A percentile compares a stretch with the other conserved stretches of the same genome.
Conservation (phyloP, 2,113 vertebrate genomes). For the Syngnathus typhle region DNA sequence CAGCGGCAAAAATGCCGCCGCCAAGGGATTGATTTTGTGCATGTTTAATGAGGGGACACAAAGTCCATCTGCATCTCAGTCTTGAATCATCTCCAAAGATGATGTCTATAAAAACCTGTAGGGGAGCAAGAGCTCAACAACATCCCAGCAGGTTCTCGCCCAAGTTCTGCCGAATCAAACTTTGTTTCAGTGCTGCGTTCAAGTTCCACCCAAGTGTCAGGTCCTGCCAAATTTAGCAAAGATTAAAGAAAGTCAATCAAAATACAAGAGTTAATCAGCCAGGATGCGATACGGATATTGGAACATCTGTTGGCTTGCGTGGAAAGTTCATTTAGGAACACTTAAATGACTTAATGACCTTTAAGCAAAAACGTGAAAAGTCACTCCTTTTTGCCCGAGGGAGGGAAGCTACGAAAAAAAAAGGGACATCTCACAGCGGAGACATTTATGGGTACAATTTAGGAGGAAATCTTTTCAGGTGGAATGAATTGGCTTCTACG, state of each 20-base stretch:
- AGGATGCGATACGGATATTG: slow-evolving; percentile 5
- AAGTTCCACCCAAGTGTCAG: background rate
- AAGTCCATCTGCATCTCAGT: slow-evolving; percentile 64
- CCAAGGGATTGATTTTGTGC: slow-evolving; percentile 53
- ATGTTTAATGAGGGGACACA: slow-evolving; percentile 62
- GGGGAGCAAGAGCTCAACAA: background rate
- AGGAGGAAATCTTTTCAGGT: background rate
- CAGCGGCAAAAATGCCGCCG: slow-evolving; percentile 56
- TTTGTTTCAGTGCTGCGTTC: background rate
- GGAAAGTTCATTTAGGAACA: slow-evolving; percentile 46
- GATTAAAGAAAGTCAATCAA: slow-evolving; percentile 2
- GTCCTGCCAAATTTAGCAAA: slow-evolving; percentile 39
- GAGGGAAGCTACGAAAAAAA: slow-evolving; percentile 28
- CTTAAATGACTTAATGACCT: slow-evolving; percentile 45
- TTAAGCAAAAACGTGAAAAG: slow-evolving; percentile 23
- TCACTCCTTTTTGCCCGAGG: slow-evolving; percentile 5
- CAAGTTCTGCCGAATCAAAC: background rate
- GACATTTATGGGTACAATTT: background rate
- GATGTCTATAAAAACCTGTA: slow-evolving; percentile 14
- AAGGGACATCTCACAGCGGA: background rate
- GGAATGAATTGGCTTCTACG: background rate
- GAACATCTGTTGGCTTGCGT: slow-evolving; percentile 48
- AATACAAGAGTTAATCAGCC: slow-evolving; percentile 62
- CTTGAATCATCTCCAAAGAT: slow-evolving; percentile 44
- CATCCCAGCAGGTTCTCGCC: background rate